phyloP scores from a whole-genome alignment of 2,888 invertebrate genomes.

The Monochamus alternatus region DNA sequence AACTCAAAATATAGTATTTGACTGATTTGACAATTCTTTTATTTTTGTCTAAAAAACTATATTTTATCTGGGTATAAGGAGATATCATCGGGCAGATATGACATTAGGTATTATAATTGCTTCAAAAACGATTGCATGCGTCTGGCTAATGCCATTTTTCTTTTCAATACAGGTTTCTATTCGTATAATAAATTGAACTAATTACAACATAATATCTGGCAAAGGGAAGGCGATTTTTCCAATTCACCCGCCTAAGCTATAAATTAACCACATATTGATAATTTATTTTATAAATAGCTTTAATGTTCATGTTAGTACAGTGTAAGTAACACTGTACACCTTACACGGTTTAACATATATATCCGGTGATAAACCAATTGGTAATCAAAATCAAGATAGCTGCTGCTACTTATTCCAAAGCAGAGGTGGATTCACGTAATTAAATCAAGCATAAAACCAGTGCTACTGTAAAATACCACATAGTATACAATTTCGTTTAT shows the following conservation, averaged over 20 bases:
- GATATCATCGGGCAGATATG: background rate
- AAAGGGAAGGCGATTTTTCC: slow-evolving; percentile 32
- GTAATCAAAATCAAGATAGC: slow-evolving; percentile 57
- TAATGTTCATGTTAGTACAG: slow-evolving; percentile 61
- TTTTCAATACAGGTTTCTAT: slow-evolving; percentile 24
- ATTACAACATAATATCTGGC: slow-evolving; percentile 31
- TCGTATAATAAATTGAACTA: slow-evolving; percentile 34
- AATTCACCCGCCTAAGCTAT: slow-evolving; percentile 33
- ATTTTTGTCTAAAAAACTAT: background rate
- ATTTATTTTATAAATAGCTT: slow-evolving; percentile 58
- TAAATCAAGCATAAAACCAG: background rate
- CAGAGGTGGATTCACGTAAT: slow-evolving; percentile 40
- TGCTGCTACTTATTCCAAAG: background rate
- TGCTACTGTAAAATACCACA: background rate
- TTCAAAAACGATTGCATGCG: slow-evolving; percentile 9
- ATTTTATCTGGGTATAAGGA: background rate
- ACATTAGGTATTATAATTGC: background rate
- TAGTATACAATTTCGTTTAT: too few relatives aligned
- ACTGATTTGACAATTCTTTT: too few relatives aligned
- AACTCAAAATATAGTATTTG: too few relatives aligned
- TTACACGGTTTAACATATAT: slow-evolving; percentile 59
- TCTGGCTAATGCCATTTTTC: slow-evolving; percentile 23
- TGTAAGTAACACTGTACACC: slow-evolving; percentile 62
- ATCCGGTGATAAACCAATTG: slow-evolving; percentile 60
- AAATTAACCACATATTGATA: slow-evolving; percentile 48